Percentiles rank a stretch among this genome's conserved stretches.
phyloP scores from a whole-genome alignment of 2,113 vertebrate genomes.

The Garra rufa region DNA sequence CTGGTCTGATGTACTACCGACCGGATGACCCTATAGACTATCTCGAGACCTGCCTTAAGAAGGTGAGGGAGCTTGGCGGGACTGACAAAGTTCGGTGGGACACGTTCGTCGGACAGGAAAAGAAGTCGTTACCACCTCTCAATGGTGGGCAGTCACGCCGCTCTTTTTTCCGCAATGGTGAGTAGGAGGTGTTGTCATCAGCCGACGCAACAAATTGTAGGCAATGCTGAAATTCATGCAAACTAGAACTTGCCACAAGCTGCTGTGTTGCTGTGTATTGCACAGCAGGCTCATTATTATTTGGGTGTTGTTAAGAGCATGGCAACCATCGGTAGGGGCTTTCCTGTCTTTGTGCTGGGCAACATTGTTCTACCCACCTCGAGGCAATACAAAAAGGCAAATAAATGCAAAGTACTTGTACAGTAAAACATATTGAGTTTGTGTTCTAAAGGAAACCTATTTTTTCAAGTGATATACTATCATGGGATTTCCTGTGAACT shows the following conservation, averaged over 20 bases:
- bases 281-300: not conserved
- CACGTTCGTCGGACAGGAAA: conserved; percentile 95
- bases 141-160: conserved; percentile 92
- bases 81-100: conserved; percentile 96
- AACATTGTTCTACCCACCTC: conserved; percentile 14
- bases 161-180: conserved; percentile 96
- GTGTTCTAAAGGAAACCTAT: conserved; percentile 44
- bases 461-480: not conserved
- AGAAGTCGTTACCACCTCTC: conserved; percentile 91
- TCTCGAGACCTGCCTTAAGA: conserved; percentile 92
- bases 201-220: not conserved
- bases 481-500: not conserved
- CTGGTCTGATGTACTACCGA: conserved; percentile 95
- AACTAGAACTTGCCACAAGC: conserved; percentile 3
- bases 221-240: not conserved
- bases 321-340: not conserved
- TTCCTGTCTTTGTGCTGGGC: conserved; percentile 4
- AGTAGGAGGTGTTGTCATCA: conserved; percentile 54
- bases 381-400: conserved; percentile 45
- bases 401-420: conserved; percentile 39
- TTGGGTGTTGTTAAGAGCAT: not conserved
- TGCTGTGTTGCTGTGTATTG: not conserved
- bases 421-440: not conserved
- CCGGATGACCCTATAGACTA: conserved; percentile 97
- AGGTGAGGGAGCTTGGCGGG: conserved; percentile 91